phyloP scores from a whole-genome alignment of 1,140 invertebrate genomes.

The Drosophila ercepeae region DNA sequence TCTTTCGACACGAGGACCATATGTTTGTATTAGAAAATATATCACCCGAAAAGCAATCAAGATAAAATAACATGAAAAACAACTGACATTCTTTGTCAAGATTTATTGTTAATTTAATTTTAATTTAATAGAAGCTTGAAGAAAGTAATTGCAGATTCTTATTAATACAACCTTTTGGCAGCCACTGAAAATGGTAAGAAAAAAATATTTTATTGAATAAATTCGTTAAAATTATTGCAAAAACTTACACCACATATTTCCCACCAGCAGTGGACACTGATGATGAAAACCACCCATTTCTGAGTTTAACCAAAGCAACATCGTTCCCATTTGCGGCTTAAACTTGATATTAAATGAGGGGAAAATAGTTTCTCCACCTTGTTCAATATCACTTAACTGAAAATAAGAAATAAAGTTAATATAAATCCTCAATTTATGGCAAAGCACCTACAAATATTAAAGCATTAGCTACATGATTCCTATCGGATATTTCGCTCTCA shows the following conservation, averaged over 20 bases:
- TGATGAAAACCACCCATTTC: not conserved
- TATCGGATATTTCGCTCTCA: not conserved
- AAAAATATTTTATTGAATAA: not conserved
- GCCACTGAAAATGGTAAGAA: conserved; percentile 20
- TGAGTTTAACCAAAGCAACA: conserved; percentile 14
- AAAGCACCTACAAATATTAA: conserved; percentile 19
- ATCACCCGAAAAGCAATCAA: conserved; percentile 34
- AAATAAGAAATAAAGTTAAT: not conserved
- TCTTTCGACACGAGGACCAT: conserved; percentile 4
- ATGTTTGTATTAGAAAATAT: conserved; percentile 30
- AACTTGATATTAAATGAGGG: conserved; percentile 4
- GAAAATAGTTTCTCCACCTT: conserved; percentile 23
- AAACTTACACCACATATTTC: conserved; percentile 32
- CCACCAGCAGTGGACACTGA: conserved; percentile 21
- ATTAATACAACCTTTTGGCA: conserved; percentile 6
- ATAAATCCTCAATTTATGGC: too few species aligned
- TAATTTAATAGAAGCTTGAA: not conserved
- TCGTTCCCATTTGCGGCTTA: conserved; percentile 4
- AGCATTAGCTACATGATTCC: not conserved
- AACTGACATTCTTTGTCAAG: not conserved
- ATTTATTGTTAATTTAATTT: not conserved
- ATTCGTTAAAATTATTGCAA: not conserved
- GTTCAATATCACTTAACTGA: conserved; percentile 7
- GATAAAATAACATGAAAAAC: conserved; percentile 27
- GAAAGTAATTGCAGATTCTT: too few species aligned